Evolutionary conservation across 2,888 invertebrate genomes (phyloP).

Genomic region (Drosophila nr. perissopoda): DNA sequence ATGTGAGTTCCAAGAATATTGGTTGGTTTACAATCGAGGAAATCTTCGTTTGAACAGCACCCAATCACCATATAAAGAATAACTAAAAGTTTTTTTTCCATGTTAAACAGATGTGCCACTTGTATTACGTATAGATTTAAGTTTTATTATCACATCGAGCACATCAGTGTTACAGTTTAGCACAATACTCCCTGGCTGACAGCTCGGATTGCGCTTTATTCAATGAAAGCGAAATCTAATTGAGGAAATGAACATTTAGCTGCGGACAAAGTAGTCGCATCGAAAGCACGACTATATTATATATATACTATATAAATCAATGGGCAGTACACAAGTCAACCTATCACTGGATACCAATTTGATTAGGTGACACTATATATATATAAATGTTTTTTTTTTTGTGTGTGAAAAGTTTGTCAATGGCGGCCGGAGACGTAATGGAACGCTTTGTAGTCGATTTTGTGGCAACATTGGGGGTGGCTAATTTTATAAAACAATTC

Average conservation of each 20-base stretch:
- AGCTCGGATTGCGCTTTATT: constrained; percentile 24
- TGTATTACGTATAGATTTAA: constrained; percentile 46
- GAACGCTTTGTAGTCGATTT: constrained; percentile 33
- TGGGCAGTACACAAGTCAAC: constrained; percentile 24
- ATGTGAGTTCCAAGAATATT: neutral
- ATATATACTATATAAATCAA: neutral
- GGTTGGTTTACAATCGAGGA: neutral
- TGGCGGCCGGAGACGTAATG: constrained; percentile 42
- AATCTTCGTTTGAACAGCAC: neutral
- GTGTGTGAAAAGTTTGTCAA: constrained; percentile 22
- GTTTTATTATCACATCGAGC: constrained; percentile 52
- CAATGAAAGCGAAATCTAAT: constrained; percentile 63
- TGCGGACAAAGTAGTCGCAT: constrained; percentile 26
- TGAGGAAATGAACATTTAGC: constrained; percentile 77
- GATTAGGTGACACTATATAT: constrained; percentile 41
- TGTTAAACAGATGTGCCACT: constrained; percentile 27
- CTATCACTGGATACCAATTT: constrained; percentile 33
- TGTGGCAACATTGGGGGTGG: constrained; percentile 3
- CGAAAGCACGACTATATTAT: neutral
- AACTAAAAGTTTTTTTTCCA: neutral
- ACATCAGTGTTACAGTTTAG: constrained; percentile 23
- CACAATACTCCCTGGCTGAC: constrained; percentile 28
- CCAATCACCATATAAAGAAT: neutral
- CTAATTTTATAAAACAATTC: constrained; percentile 39
- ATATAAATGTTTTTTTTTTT: neutral